Conservation (phyloP, 2,888 invertebrate genomes). For the Caenorhabditis japonica region DNA sequence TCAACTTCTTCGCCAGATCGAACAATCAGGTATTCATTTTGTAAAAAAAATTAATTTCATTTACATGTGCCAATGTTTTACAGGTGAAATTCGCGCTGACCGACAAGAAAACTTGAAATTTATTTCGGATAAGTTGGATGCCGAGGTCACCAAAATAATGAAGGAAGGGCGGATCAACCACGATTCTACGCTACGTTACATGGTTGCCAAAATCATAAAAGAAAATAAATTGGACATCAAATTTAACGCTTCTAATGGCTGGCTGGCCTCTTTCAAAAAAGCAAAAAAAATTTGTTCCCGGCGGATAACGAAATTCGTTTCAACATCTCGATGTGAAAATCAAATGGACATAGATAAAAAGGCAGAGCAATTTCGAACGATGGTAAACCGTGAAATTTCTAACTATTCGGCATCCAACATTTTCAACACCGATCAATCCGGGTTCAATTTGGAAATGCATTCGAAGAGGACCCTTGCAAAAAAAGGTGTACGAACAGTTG, state of each 20-base stretch:
- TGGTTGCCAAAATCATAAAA: slow-evolving; percentile 2
- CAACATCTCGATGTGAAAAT: background rate
- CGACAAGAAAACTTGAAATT: background rate
- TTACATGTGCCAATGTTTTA: too few species aligned
- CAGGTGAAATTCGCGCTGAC: too few species aligned
- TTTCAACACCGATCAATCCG: slow-evolving; percentile 6
- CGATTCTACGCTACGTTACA: slow-evolving; percentile 3
- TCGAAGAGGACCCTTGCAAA: slow-evolving; percentile 1
- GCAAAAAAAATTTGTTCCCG: background rate
- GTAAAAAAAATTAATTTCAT: background rate
- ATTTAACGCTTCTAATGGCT: background rate
- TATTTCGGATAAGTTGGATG: background rate
- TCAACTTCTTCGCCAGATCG: background rate
- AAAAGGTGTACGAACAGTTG: background rate
- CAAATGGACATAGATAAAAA: background rate
- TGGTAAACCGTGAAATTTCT: background rate
- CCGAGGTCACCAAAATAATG: background rate
- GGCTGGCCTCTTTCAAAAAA: slow-evolving; percentile 4
- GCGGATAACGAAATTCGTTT: slow-evolving; percentile 13
- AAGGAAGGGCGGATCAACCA: slow-evolving; percentile 4
- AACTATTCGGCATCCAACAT: background rate
- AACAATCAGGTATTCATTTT: background rate
- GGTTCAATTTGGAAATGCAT: slow-evolving; percentile 6
- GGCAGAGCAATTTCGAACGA: background rate
- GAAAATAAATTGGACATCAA: background rate